Evolutionary conservation across 1,140 invertebrate genomes (phyloP), one percentile per base, ranked within the genome.

Genomic region (Platorchestia sp.): DNA sequence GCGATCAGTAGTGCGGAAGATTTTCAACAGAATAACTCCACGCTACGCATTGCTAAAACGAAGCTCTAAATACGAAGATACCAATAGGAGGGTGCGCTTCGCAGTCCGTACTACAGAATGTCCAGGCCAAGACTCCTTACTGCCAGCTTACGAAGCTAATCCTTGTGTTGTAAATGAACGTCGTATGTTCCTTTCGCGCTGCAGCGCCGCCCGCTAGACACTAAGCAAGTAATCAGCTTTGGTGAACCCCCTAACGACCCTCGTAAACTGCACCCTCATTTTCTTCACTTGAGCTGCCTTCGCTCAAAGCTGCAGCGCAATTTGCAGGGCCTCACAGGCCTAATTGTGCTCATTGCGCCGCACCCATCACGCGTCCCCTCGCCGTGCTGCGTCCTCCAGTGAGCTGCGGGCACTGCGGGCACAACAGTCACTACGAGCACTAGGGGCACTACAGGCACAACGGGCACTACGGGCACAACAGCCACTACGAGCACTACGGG

Each of bases 211-310:
- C 36, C 59, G 59, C 59, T 75, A 36, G 59, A 75, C 59, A 75
- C 1, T 75, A 27, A 75, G 59, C 59, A 27, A 19, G 59, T 75
- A 75, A 75, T 75, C 59, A 3, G 59, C 59, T 75, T 75, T 75
- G 59, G 59, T 75, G 59, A 75, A 75, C 59, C 59, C 59, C 1
- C 36, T 51, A 75, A 75, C 59, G 27, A 36, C 14, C 10, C 10
- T 75, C 59, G 59, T 75, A 75, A 75, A 75, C 59, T 75, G 59
- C 59, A 75, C 59, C 59, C 59, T 75, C 59, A 75, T 75, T 75
- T 75, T 36, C 59, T 75, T 75, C 59, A 75, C 59, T 75, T 75
- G 14, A 75, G 14, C 27, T 75, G 59, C 27, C 59, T 75, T 36
- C 10, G 59, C 59, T 36, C 59, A 19, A 75, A 75, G 59, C 59